Percentiles rank a stretch among this genome's conserved stretches.
Conservation (phyloP, 2,888 invertebrate species). For the Linnaemya vulpina region DNA sequence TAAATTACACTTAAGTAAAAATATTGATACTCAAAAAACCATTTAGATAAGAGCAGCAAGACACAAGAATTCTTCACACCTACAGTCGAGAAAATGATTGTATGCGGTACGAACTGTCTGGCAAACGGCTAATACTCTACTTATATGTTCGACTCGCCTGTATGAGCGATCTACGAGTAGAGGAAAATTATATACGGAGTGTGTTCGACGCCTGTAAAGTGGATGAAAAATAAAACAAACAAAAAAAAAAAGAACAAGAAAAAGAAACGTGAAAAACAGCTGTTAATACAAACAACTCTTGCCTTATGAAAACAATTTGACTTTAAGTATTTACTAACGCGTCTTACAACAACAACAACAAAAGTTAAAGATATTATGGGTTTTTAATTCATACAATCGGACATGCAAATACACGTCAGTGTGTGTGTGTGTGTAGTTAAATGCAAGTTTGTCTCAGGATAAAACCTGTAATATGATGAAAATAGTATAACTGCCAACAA, state of each 20-base stretch:
- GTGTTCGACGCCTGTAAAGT: conserved; percentile 11
- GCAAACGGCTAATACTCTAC: conserved; percentile 17
- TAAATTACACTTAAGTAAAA: conserved; percentile 80
- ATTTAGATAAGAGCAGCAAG: conserved; percentile 79
- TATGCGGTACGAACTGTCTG: conserved; percentile 45
- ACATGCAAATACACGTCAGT: background rate
- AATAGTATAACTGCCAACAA: background rate
- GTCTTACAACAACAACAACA: conserved; percentile 5
- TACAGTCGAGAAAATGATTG: conserved; percentile 71
- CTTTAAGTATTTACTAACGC: conserved; percentile 54
- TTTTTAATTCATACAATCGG: conserved; percentile 49
- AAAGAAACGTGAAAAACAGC: conserved; percentile 63
- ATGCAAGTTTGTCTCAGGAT: conserved; percentile 4
- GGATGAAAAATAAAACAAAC: conserved; percentile 8
- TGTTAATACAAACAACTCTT: conserved; percentile 56
- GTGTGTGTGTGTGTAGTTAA: conserved; percentile 15
- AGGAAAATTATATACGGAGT: conserved; percentile 32
- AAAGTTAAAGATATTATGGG: conserved; percentile 20
- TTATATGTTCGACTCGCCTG: no score
- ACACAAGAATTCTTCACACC: conserved; percentile 81
- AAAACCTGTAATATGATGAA: conserved; percentile 62
- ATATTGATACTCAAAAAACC: conserved; percentile 82
- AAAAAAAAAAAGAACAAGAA: no score
- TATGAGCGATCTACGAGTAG: conserved; percentile 24
- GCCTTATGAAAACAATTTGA: conserved; percentile 59